A percentile compares a stretch with the other conserved stretches of the same genome.
Conservation (phyloP, 2,888 invertebrate species). For the Acleris laterana region DNA sequence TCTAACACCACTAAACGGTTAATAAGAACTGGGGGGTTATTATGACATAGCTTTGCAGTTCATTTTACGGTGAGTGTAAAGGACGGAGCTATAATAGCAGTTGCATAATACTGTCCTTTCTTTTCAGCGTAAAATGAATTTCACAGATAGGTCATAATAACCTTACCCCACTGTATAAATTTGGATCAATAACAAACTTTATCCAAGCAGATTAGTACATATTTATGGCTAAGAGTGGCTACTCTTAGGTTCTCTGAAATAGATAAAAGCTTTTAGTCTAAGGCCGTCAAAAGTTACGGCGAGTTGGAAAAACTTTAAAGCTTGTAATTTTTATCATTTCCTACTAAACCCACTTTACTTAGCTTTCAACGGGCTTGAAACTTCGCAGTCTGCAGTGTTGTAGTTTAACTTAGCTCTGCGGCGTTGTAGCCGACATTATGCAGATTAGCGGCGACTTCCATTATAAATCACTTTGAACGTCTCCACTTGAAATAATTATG, state of each 20-base stretch:
- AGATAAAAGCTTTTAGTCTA: neutral
- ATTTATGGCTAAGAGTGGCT: no score
- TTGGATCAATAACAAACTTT: no score
- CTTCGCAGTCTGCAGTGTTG: slow-evolving; percentile 1
- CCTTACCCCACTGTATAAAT: no score
- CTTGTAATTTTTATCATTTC: slow-evolving; percentile 13
- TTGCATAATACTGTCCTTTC: no score
- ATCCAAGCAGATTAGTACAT: no score
- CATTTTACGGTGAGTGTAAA: no score
- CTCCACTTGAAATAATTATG: slow-evolving; percentile 57
- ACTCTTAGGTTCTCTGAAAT: neutral
- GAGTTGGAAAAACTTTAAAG: neutral
- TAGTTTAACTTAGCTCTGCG: neutral
- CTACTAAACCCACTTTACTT: slow-evolving; percentile 6
- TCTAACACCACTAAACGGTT: no score
- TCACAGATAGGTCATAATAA: no score
- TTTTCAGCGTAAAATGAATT: no score
- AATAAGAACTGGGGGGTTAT: no score
- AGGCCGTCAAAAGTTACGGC: neutral
- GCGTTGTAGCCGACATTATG: slow-evolving; percentile 47
- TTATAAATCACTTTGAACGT: slow-evolving; percentile 57
- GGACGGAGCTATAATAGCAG: no score
- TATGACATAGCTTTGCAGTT: no score
- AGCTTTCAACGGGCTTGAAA: slow-evolving; percentile 16
- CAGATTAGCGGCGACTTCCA: slow-evolving; percentile 53